Evolutionary conservation across 2,113 vertebrate genomes (phyloP).

Genomic region (Bombycilla garrulus): DNA sequence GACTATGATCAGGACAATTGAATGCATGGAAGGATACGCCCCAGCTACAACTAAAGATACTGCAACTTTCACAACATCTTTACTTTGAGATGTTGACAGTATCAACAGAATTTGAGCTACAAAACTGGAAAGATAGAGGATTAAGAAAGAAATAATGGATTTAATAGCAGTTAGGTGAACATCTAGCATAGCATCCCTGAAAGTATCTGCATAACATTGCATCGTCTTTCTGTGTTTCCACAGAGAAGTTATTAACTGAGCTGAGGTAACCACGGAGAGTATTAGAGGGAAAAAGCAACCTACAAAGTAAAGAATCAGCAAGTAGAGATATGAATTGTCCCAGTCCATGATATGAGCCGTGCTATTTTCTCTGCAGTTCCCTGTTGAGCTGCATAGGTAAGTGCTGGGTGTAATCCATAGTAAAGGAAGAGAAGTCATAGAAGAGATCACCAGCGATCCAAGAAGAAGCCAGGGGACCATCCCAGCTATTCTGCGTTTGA

Average conservation of each 20-base stretch:
- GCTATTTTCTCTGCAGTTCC: background rate
- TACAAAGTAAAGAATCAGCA: background rate
- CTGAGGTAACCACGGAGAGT: conserved; percentile 17
- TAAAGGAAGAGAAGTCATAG: background rate
- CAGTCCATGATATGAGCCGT: background rate
- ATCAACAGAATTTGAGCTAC: conserved; percentile 6
- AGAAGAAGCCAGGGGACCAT: conserved; percentile 41
- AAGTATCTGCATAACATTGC: background rate
- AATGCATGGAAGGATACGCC: conserved; percentile 44
- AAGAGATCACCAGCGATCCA: background rate
- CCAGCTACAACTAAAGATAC: conserved; percentile 14
- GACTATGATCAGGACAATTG: conserved; percentile 4
- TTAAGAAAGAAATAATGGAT: conserved; percentile 49
- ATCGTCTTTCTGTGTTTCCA: conserved; percentile 46
- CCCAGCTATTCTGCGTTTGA: conserved; percentile 25
- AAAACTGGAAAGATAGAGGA: background rate
- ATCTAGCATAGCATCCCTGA: background rate
- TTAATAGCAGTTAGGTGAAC: conserved; percentile 46
- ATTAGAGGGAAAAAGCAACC: conserved; percentile 7
- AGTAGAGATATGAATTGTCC: background rate
- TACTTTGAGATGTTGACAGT: background rate
- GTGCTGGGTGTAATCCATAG: background rate
- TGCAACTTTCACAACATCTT: background rate
- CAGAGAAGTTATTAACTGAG: conserved; percentile 33
- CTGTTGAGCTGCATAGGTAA: background rate